Base-by-base conservation (phyloP, 2,888 invertebrate species). In the Zaprionus obscuricornis region DNA sequence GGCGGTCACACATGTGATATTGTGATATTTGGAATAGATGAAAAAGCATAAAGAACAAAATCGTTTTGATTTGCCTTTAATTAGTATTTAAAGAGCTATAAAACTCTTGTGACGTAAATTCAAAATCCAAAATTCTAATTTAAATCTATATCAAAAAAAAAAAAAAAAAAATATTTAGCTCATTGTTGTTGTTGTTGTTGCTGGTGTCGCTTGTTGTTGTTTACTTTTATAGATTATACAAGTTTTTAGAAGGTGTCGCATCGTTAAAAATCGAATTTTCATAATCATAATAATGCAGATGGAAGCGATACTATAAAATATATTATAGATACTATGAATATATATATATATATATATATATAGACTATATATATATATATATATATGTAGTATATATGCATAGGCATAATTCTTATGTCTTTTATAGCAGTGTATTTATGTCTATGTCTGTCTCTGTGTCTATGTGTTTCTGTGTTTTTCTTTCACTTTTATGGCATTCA, bases 91-190 rank as follows among this genome's bases (percentile, higher is more conserved):
- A 79, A 78, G 66, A 75, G 51, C 60, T 57, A 78, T 85, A 65
- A 79, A 79, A 85, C 43, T 69, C 49, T 69, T 54, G 85, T 79
- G 85, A 79, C 79, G 79, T 85, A 77, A 82, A 79, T 85, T 58
- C 49, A 54, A 47, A 58, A 31, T 37, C 24, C 29, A 63, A 54
- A 45, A 39, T 22, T 36, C 17, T 14, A 13, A 20, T 1, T 11
- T 7, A 24, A 29, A 52, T 20, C 5, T 6, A 39, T 26, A 18
- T 13, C 2, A 47, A 20, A 5, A 33, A 16, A 6, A 17, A 26
- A 37, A 42, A 40, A 45, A 22, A 11, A 2, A 27, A 24, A 8
- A 34, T 33, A 46, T 34, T 39, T 49, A 27, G 20, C 14, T 20
- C 24, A 10, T 31, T 46, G 24, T 37, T 20, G 1, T 13, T 8